A percentile compares a stretch with the other conserved stretches of the same genome.
Conservation (phyloP, 2,888 invertebrate species). For the Bimastos eiseni region DNA sequence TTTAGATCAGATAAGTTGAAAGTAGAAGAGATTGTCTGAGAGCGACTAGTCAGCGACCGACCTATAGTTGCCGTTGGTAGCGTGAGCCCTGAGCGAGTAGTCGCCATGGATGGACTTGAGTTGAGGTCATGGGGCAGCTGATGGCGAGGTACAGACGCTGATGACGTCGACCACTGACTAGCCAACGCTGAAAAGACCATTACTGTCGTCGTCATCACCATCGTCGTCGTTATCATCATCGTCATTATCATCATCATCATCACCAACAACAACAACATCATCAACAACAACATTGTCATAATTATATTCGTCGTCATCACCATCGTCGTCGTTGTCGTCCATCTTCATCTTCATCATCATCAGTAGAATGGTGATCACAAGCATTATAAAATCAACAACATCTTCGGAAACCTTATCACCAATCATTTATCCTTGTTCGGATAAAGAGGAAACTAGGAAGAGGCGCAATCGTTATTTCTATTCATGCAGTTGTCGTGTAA, state of each 20-base stretch:
- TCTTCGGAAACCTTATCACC: too few relatives aligned
- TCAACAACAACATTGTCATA: slow-evolving; percentile 30
- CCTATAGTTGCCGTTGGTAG: background rate
- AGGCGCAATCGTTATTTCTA: too few relatives aligned
- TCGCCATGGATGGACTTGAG: background rate
- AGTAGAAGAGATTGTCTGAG: background rate
- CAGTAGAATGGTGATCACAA: too few relatives aligned
- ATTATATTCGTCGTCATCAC: slow-evolving; percentile 30
- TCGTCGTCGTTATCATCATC: slow-evolving; percentile 17
- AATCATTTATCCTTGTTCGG: too few relatives aligned
- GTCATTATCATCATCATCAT: slow-evolving; percentile 33
- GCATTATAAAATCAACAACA: too few relatives aligned
- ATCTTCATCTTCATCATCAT: slow-evolving; percentile 19
- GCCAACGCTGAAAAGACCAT: background rate
- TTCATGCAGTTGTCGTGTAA: too few relatives aligned
- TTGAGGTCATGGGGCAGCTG: background rate
- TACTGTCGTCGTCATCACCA: background rate
- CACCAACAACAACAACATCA: slow-evolving; percentile 31
- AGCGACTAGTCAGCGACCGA: background rate
- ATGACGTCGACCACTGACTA: background rate
- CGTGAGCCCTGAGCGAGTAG: background rate
- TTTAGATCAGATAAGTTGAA: background rate
- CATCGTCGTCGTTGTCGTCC: too few relatives aligned
- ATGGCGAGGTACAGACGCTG: background rate
- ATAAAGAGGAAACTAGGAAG: too few relatives aligned